Percentiles rank a stretch among this genome's conserved stretches.
Conservation (phyloP, 2,797 vertebrate species). For the Helarctos malayanus region DNA sequence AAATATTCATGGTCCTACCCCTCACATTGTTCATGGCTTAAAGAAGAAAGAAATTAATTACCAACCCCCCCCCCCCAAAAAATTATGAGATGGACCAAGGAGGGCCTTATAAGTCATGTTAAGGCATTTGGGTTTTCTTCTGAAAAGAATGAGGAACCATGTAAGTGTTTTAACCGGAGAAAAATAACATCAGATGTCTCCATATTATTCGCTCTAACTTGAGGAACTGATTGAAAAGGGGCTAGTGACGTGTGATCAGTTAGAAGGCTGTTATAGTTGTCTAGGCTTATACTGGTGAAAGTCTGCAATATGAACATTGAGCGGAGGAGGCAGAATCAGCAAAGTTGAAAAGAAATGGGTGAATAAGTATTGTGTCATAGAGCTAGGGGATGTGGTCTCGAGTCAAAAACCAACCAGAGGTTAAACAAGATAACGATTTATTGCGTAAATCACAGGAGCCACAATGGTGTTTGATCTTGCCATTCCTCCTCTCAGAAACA, state of each 20-base stretch:
- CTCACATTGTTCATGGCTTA: neutral
- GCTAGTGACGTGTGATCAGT: neutral
- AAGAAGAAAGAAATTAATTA: neutral
- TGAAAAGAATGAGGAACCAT: neutral
- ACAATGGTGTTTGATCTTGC: neutral
- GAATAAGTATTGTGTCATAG: neutral
- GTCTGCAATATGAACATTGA: neutral
- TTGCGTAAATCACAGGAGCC: neutral
- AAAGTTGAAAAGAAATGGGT: neutral
- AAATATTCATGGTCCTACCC: neutral
- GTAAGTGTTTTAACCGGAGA: neutral
- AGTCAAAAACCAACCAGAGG: neutral
- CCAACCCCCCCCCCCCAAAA: neutral
- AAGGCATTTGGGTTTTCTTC: neutral
- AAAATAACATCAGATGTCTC: neutral
- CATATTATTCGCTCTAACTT: neutral
- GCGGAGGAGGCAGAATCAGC: neutral
- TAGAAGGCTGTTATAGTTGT: neutral
- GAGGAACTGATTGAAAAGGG: neutral
- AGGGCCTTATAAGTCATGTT: neutral
- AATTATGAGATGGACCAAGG: neutral
- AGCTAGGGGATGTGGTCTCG: neutral
- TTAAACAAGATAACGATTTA: neutral
- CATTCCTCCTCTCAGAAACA: constrained; percentile 42
- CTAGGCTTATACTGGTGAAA: neutral